These are phyloP conservation scores for Mallotus villosus DNA, from an alignment of 2,797 vertebrate genomes.

Conservation along the genomic window DNA sequence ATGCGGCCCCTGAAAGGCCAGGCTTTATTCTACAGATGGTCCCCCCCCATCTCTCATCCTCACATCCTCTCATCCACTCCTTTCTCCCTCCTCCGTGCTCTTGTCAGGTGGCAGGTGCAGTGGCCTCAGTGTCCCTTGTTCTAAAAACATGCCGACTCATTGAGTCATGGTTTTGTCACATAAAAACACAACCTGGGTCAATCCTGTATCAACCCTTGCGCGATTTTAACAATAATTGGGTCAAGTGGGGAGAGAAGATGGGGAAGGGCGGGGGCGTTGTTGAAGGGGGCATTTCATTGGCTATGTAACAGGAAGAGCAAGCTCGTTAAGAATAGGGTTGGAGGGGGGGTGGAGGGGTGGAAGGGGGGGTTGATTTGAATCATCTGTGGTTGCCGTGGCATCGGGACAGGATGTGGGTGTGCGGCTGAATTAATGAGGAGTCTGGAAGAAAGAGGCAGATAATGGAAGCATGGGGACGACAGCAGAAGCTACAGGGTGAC, in stretches of 20 bases:
- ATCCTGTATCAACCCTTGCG: not conserved
- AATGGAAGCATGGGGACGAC: not conserved
- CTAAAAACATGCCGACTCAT: not conserved
- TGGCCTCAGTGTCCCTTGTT: not conserved
- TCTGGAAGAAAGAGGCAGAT: not conserved
- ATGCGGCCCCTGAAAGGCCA: conserved; percentile 43
- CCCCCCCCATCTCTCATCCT: not conserved
- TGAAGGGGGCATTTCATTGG: conserved; percentile 22
- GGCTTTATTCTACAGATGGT: conserved; percentile 61
- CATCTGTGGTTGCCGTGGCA: conserved; percentile 29
- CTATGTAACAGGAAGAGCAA: conserved; percentile 37
- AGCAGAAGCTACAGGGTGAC: conserved; percentile 10
- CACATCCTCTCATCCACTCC: not conserved
- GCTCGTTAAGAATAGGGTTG: conserved; percentile 29
- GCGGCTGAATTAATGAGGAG: not conserved
- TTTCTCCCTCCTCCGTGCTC: not conserved
- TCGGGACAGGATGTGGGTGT: not conserved
- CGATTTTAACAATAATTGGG: not conserved
- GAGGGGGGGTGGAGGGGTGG: not conserved
- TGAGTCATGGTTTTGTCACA: too few species aligned
- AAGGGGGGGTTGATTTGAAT: conserved; percentile 15
- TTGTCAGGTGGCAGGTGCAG: not conserved
- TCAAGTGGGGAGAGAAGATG: not conserved
- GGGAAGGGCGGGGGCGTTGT: conserved; percentile 12
- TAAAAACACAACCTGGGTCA: not conserved